These are phyloP conservation scores for Poeciliopsis occidentalis DNA, from an alignment of 2,113 vertebrate genomes.

Conservation along the genomic window DNA sequence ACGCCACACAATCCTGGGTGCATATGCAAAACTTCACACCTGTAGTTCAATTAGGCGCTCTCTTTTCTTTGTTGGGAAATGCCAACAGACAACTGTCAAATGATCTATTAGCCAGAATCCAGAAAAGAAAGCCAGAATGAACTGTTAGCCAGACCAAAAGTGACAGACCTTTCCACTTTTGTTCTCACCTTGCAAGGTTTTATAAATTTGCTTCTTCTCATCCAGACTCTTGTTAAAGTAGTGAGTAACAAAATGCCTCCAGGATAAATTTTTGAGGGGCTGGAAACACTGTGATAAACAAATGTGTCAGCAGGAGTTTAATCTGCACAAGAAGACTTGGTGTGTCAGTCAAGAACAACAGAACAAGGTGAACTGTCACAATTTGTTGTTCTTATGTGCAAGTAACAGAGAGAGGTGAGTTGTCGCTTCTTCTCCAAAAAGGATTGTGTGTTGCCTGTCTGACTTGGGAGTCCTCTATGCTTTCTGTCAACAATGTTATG, in stretches of 20 bases:
- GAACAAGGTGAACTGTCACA: conserved; percentile 3
- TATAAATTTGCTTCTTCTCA: no score
- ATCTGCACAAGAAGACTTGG: conserved; percentile 16
- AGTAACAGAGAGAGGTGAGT: conserved; percentile 23
- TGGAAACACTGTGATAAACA: conserved; percentile 21
- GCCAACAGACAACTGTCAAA: no score
- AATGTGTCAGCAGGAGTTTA: conserved; percentile 49
- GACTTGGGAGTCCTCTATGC: conserved; percentile 2
- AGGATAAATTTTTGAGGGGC: conserved; percentile 4
- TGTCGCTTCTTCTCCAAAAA: conserved; percentile 19
- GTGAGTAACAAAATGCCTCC: conserved; percentile 27
- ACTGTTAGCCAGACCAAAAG: no score
- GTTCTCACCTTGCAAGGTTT: no score
- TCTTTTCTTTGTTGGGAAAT: no score
- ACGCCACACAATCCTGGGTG: no score
- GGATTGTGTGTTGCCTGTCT: conserved; percentile 5
- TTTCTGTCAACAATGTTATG: conserved; percentile 17
- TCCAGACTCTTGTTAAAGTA: no score
- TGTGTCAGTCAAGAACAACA: conserved; percentile 6
- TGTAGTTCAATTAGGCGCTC: no score
- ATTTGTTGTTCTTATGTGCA: conserved; percentile 21
- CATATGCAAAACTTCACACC: no score
- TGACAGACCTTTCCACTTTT: no score
- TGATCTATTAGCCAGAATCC: no score
- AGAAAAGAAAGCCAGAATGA: no score